These are phyloP conservation scores for Echinometra lucunter DNA, from an alignment of 53 echinoderm and acorn worm genomes.

Conservation along the genomic window DNA sequence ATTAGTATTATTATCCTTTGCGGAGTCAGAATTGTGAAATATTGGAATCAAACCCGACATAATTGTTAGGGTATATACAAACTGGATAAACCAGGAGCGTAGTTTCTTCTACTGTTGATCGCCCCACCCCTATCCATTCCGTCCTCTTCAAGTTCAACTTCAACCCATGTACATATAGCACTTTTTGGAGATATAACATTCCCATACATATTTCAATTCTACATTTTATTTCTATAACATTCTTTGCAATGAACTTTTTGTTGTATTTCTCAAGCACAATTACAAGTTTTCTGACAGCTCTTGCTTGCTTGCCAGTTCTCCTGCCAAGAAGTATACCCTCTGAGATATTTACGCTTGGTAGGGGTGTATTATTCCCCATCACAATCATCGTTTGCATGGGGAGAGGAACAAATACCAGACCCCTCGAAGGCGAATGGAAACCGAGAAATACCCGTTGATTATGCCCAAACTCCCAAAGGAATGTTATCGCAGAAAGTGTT, in stretches of 20 bases:
- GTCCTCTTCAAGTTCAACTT: not conserved
- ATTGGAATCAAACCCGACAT: too few species aligned
- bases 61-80: too few species aligned
- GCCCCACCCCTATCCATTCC: too few species aligned
- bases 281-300: not conserved
- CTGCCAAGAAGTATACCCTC: not conserved
- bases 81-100: too few species aligned
- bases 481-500: not conserved
- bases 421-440: not conserved
- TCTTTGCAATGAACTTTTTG: not conserved
- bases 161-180: not conserved
- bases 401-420: conserved; percentile 21
- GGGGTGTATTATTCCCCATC: conserved; percentile 31
- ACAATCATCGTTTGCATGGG: not conserved
- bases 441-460: conserved; percentile 22
- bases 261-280: not conserved
- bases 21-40: too few species aligned
- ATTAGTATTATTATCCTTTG: too few species aligned
- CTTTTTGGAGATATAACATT: not conserved
- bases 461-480: not conserved
- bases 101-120: too few species aligned
- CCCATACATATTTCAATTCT: not conserved
- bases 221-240: not conserved
- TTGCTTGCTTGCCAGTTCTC: too few species aligned
- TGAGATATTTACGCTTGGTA: conserved; percentile 36